Evolutionary conservation across 2,797 vertebrate genomes (phyloP), one percentile per base, ranked within the genome.

Genomic region (Eurystomus glaucurus): DNA sequence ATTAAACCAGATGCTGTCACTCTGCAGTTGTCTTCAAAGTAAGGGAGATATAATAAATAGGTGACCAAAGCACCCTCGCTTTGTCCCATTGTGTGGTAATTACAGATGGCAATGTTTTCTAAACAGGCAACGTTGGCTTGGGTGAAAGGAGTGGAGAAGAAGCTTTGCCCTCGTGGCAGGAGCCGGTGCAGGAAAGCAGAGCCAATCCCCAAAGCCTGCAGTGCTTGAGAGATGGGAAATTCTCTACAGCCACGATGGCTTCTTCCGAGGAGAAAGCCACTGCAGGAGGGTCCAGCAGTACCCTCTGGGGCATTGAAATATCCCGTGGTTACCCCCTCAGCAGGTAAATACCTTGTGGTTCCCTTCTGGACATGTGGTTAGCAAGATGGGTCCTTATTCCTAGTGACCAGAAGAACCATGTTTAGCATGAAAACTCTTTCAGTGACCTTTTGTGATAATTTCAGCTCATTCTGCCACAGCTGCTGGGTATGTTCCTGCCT

Each of bases 181-280:
- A 62, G 29, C 68, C 3, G 5, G 28, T 1, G 0, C 0, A 4
- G 74, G 54, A 43, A 31, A 64, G 39, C 37, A 80, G 78, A 85
- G 23, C 15, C 58, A 31, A 54, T 3, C 46, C 33, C 4, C 0
- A 0, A 21, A 28, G 37, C 11, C n/a, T 31, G 13, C 33, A 4
- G 45, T 13, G 50, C 2, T 9, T 57, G 15, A 14, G 46, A 29
- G 57, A 5, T 0, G 14, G 60, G 51, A 48, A 76, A 35, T 0
- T 0, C 28, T 39, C 39, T 31, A 0, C 4, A 25, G 31, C 1
- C 25, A 4, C 0, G 2, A 16, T 18, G 43, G 23, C 3, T 18
- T 72, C 28, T 71, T 57, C 11, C 9, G 35, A 68, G 78, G 39
- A 45, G 54, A 41, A 58, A 62, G 6, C 7, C 22, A 5, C 28